Evolutionary conservation across 2,797 vertebrate species (phyloP), one percentile per base, ranked within the genome.

Genomic region (Cyprinodon diabolis): DNA sequence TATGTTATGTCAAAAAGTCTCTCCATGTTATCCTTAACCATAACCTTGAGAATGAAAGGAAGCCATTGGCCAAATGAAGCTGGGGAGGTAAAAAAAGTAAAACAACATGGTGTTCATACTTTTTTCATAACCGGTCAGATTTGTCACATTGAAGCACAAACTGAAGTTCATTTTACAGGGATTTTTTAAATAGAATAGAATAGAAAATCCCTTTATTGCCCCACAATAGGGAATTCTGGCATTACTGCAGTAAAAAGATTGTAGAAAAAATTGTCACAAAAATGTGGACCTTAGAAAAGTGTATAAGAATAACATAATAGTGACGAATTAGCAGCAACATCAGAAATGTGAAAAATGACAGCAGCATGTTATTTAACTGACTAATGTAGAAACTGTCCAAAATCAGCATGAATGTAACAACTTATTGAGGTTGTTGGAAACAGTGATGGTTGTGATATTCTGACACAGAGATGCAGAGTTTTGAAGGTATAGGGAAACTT

Each of bases 21-120:
- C 10, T 49, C 43, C 35, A 52, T 54, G 68, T 69, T 63, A 66
- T 43, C 12, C 8, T 15, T 54, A 30, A 45, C 35, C 17, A 14
- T 25, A 65, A 55, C 63, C 68, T 77, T 76, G 55, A 40, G 72
- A 43, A 13, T 13, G 37, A 40, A 9, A n/a, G 56, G 78, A 62
- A 10, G 72, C 67, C 37, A 63, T 43, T 47, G 37, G 19, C 60
- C 60, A 23, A 40, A 7, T 25, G 37, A 8, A 9, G 6, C 21
- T 69, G 52, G 5, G 58, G 54, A 45, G 19, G 51, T 60, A 66
- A 40, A 66, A 72, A 65, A 12, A 75, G 15, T 9, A 37, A 7
- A 51, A 25, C 56, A n/a, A 14, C 19, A 30, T 49, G 1, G 52
- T 23, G 40, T n/a, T 56, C 21, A 69, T 40, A 43, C 6, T 15